Conservation (phyloP, 2,113 vertebrate species). For the Platycercus adscitus region DNA sequence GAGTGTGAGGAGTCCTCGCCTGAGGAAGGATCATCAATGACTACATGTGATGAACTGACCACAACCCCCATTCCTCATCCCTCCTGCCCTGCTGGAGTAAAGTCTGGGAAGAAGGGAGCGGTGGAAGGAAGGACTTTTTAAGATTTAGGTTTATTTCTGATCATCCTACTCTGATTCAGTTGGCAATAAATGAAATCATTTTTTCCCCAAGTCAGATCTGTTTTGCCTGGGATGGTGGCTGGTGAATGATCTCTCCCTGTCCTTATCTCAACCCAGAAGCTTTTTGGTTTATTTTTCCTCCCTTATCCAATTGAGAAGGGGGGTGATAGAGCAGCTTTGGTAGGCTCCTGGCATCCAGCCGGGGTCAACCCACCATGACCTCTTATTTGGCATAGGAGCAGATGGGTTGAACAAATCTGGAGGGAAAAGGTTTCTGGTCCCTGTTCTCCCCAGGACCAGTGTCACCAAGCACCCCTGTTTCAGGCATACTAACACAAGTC, state of each 20-base stretch:
- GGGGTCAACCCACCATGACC: background rate
- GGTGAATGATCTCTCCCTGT: background rate
- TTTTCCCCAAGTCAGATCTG: background rate
- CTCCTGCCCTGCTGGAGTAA: background rate
- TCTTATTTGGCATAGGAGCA: background rate
- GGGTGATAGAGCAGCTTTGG: background rate
- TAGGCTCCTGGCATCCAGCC: background rate
- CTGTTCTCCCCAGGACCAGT: background rate
- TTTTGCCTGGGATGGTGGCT: background rate
- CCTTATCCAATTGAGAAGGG: background rate
- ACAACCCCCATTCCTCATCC: too few species aligned
- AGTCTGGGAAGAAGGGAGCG: background rate
- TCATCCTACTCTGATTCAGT: background rate
- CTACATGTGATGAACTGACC: background rate
- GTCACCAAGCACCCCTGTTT: rapidly evolving
- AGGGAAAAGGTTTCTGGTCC: background rate
- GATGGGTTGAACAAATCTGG: background rate
- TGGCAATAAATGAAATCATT: background rate
- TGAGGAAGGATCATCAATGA: background rate
- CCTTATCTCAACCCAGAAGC: background rate
- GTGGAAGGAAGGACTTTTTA: rapidly evolving
- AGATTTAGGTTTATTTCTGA: background rate
- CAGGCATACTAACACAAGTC: background rate
- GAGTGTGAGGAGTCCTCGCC: background rate
- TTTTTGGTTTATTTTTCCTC: background rate